Evolutionary conservation across 2,797 vertebrate species (phyloP), one percentile per base, ranked within the genome.

Genomic region (Molossus molossus): DNA sequence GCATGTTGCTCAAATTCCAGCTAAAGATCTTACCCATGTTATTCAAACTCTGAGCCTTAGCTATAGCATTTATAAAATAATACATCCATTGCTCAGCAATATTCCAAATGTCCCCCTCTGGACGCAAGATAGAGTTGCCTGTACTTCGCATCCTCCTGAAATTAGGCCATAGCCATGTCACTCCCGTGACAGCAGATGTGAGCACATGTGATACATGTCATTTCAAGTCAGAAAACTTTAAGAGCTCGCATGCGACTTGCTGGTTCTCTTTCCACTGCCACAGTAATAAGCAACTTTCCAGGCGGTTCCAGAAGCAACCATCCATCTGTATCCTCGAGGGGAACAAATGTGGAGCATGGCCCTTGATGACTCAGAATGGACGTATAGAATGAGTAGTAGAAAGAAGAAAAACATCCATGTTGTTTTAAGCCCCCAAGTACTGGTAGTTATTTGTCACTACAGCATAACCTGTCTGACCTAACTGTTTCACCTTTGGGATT

Each of bases 81-180:
- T 2, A 8, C 13, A 2, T 23, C 27, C 1, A 1, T 12, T 53
- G 7, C 37, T 67, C 29, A 25, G 33, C 33, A 45, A 21, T 33
- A 3, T 21, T 18, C 37, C n/a, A 20, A 2, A 20, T 1, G 9
- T 18, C n/a, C 57, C 55, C 27, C 57, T 84, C 70, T 13, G 27
- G 25, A 40, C 0, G 23, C 1, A 1, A 0, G 9, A 11, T 6
- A 11, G 13, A 8, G 6, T 29, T 48, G 48, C 25, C 1, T 14
- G 6, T 18, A 33, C 29, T 8, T 33, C 21, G 27, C 12, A 15
- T 25, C 72, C 27, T 27, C 29, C 40, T 57, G 15, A 93, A 87
- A 50, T 58, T 45, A 25, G n/a, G 7, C 45, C 81, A 17, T 6
- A 33, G 4, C 1, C 8, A 13, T 53, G 18, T 45, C 23, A 58